Evolutionary conservation across 2,113 vertebrate species (phyloP), one percentile per base, ranked within the genome.

Genomic region (Petroica traversi): DNA sequence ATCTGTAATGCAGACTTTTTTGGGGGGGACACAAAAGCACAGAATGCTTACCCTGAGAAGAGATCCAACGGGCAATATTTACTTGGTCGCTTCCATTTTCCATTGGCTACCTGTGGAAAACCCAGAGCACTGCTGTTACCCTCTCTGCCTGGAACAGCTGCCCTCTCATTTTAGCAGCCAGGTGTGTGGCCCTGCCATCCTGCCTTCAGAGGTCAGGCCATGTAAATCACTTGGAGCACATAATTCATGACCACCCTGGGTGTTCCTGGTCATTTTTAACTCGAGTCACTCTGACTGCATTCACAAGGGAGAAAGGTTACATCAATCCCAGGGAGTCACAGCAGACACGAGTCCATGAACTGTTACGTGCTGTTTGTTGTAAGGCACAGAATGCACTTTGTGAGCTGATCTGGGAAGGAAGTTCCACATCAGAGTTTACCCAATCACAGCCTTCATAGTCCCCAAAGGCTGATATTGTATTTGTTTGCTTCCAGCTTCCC

Each of bases 1-100:
- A 57, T 25, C 43, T 12, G 9, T n/a, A 55, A 40, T 9, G 24
- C 12, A 12, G 5, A 1, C 6, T 12, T n/a, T 13, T 41, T 28
- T 31, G 4, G 1, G 2, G 14, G 10, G 5, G 5, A 15, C 13
- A 6, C 14, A 45, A 34, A 83, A 58, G 0, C 14, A 38, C 19
- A 22, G 77, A 62, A 11, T 85, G 87, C 99, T 98, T 95, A 99
- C 99, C 99, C 99, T 95, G 99, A 99, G 98, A 99, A 99, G 94
- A 99, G 98, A 97, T 99, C 99, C 11, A 99, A 97, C 1, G 99
- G 99, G 93, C 99, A 99, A 63, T 99, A 99, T 97, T 98, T 98
- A 93, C 99, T 99, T 58, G 98, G 98, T 89, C 98, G 98, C 96
- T 99, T 99, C 99, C 99, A 99, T 90, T 99, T 99, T 69, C 99